phyloP scores from a whole-genome alignment of 2,888 invertebrate species.

The Napeogenes sylphis region DNA sequence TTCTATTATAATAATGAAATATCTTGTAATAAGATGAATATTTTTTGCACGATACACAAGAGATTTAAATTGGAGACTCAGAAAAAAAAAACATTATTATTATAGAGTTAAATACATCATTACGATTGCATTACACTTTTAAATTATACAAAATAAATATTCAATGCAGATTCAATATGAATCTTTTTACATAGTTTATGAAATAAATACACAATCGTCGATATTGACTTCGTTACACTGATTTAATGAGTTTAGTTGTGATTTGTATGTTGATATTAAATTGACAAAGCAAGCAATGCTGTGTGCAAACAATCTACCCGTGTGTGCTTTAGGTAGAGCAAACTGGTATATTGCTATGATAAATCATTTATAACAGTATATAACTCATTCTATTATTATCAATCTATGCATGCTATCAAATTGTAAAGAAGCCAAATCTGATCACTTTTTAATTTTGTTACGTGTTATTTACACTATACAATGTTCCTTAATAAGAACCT shows the following conservation, averaged over 20 bases:
- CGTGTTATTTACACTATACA: too few species aligned
- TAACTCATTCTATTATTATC: not conserved
- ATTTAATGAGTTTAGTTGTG: slow-evolving; percentile 4
- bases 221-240: slow-evolving; percentile 2
- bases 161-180: not conserved
- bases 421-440: not conserved
- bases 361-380: not conserved
- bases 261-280: slow-evolving; percentile 6
- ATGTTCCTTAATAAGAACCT: too few species aligned
- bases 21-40: too few species aligned
- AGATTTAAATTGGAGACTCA: too few species aligned
- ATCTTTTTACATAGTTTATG: not conserved
- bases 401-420: not conserved
- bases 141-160: not conserved
- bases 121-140: not conserved
- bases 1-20: too few species aligned
- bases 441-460: too few species aligned
- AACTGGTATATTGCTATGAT: not conserved
- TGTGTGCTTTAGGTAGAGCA: not conserved
- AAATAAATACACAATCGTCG: not conserved
- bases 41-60: too few species aligned
- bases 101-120: too few species aligned
- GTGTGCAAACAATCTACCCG: not conserved
- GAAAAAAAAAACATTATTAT: too few species aligned
- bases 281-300: slow-evolving; percentile 6